Percentiles rank a stretch among this genome's conserved stretches.
Evolutionary conservation across 2,888 invertebrate genomes (phyloP).

Genomic region (Cremastinae sp.): DNA sequence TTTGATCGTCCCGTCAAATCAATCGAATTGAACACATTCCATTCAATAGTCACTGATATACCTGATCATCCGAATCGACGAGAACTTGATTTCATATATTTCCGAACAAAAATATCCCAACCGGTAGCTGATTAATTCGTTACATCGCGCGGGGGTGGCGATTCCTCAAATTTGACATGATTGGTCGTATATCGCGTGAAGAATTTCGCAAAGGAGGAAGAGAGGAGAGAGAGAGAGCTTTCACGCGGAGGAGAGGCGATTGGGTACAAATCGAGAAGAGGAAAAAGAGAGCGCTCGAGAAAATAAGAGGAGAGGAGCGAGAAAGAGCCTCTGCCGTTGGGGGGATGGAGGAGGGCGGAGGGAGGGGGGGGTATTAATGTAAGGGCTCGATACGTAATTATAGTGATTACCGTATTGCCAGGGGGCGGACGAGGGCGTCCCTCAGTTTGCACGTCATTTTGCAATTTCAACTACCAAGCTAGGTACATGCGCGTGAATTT

Average conservation of each 20-base stretch:
- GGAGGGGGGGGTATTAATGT: slow-evolving; percentile 77
- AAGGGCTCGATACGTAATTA: slow-evolving; percentile 80
- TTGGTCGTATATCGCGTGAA: slow-evolving; percentile 69
- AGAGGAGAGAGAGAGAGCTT: slow-evolving; percentile 59
- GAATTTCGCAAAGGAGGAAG: slow-evolving; percentile 66
- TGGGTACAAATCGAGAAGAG: slow-evolving; percentile 57
- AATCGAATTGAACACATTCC: too few species aligned
- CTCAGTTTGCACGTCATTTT: slow-evolving; percentile 80
- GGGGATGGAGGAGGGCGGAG: slow-evolving; percentile 45
- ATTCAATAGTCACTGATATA: too few species aligned
- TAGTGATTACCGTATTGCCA: slow-evolving; percentile 80
- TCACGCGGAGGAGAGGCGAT: slow-evolving; percentile 63
- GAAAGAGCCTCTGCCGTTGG: slow-evolving; percentile 73
- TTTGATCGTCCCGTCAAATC: too few species aligned
- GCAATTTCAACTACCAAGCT: slow-evolving; percentile 76
- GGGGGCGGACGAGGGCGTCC: slow-evolving; percentile 80
- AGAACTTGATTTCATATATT: background rate
- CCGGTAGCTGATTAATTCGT: slow-evolving; percentile 61
- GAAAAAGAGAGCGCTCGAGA: slow-evolving; percentile 58
- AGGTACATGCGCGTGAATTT: slow-evolving; percentile 76
- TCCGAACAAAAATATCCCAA: slow-evolving; percentile 1
- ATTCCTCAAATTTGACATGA: slow-evolving; percentile 67
- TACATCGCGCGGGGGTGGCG: slow-evolving; percentile 61
- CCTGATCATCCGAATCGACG: too few species aligned
- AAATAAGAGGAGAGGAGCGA: slow-evolving; percentile 51